phyloP scores from a whole-genome alignment of 1,140 invertebrate genomes.

The Hyposmocoma kahamanoa region DNA sequence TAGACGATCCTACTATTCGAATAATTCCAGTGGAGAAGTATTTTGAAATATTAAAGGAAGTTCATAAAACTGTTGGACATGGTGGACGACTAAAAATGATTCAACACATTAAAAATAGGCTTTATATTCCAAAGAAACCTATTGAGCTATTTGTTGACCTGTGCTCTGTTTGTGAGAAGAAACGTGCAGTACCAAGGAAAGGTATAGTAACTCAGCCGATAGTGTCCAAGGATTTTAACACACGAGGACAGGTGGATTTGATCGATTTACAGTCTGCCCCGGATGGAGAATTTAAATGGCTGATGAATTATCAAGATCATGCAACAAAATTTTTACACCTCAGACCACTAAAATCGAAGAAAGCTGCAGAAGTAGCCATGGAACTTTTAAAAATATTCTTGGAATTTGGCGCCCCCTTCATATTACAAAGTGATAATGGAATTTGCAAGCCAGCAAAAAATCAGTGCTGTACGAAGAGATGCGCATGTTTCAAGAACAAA shows the following conservation, averaged over 20 bases:
- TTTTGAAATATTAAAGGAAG: conserved; percentile 22
- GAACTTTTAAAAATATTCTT: conserved; percentile 56
- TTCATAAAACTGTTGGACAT: conserved; percentile 23
- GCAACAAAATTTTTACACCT: conserved; percentile 61
- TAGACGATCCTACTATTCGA: conserved; percentile 27
- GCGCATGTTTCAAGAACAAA: too few relatives aligned
- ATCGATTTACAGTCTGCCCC: conserved; percentile 16
- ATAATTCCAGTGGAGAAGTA: conserved; percentile 19
- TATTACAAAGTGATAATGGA: conserved; percentile 56
- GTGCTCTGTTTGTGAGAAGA: background rate
- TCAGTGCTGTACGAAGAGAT: too few relatives aligned
- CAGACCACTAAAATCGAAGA: conserved; percentile 45
- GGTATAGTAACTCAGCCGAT: conserved; percentile 12
- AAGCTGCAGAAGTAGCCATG: conserved; percentile 42
- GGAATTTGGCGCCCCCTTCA: conserved; percentile 42
- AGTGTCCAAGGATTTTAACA: conserved; percentile 14
- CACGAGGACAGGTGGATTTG: conserved; percentile 4
- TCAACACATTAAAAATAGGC: background rate
- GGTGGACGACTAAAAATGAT: conserved; percentile 27
- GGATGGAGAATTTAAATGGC: conserved; percentile 15
- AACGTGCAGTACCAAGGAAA: background rate
- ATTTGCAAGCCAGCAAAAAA: too few relatives aligned
- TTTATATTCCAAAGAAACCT: conserved; percentile 17
- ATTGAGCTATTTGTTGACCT: background rate
- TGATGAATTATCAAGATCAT: conserved; percentile 60